Evolutionary conservation across 2,797 vertebrate species (phyloP).

Genomic region (Alosa sapidissima): DNA sequence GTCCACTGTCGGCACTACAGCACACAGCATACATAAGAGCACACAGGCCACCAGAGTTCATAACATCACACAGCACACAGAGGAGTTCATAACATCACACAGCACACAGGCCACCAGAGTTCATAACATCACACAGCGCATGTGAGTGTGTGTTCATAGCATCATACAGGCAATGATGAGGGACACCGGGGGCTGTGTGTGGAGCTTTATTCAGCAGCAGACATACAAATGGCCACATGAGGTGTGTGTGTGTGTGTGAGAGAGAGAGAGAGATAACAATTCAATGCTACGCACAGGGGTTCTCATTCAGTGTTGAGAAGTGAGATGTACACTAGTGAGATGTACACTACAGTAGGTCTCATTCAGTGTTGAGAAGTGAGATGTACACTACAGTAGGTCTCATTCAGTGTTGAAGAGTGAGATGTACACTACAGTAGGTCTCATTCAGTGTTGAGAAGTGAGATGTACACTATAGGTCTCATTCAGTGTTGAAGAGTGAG

Average conservation of each 20-base stretch:
- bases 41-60: background rate
- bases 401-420: too few relatives aligned
- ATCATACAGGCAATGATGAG: background rate
- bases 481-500: too few relatives aligned
- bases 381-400: too few relatives aligned
- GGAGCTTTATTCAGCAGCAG: constrained; percentile 52
- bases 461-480: too few relatives aligned
- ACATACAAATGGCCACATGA: constrained; percentile 30
- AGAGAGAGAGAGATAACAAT: background rate
- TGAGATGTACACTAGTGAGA: too few relatives aligned
- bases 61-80: background rate
- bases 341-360: too few relatives aligned
- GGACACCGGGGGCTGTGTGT: constrained; percentile 22
- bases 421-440: too few relatives aligned
- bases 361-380: too few relatives aligned
- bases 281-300: too few relatives aligned
- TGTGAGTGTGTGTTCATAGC: too few relatives aligned
- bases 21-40: background rate
- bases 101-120: background rate
- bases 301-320: too few relatives aligned
- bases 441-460: too few relatives aligned
- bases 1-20: constrained; percentile 51
- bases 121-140: background rate
- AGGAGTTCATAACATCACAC: background rate
- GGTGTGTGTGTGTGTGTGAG: background rate